Percentiles rank a stretch among this genome's conserved stretches.
These are phyloP conservation scores for Oenanthe melanoleuca DNA, from an alignment of 2,113 vertebrate species.

Conservation along the genomic window DNA sequence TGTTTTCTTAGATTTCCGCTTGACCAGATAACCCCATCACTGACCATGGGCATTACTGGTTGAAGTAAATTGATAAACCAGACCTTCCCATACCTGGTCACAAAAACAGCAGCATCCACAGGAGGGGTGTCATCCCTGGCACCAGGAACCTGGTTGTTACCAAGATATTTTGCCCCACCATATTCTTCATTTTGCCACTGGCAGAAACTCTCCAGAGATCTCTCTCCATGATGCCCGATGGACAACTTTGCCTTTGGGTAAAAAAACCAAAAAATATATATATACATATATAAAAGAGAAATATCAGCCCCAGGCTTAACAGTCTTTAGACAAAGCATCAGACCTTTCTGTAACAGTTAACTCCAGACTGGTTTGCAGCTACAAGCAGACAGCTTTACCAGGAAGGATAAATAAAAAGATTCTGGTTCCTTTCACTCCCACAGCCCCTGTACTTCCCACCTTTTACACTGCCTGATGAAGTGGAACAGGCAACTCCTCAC, in stretches of 20 bases:
- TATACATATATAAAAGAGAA: background rate
- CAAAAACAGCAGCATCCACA: constrained; percentile 91
- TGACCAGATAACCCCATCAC: background rate
- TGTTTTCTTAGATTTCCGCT: background rate
- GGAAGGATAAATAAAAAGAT: background rate
- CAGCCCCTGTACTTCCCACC: background rate
- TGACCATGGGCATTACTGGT: background rate
- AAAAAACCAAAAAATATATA: background rate
- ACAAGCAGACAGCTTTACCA: background rate
- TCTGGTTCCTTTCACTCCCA: background rate
- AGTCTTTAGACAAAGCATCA: background rate
- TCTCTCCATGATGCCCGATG: constrained; percentile 92
- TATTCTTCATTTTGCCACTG: constrained; percentile 96
- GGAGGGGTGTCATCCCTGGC: constrained; percentile 85
- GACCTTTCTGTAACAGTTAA: background rate
- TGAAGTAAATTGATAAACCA: background rate
- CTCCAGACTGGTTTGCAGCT: background rate
- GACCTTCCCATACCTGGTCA: constrained; percentile 85
- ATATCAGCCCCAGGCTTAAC: background rate
- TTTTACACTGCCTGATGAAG: background rate
- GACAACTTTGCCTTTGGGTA: constrained; percentile 82
- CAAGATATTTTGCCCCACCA: constrained; percentile 84
- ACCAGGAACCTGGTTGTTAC: constrained; percentile 90
- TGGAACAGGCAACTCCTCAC: background rate
- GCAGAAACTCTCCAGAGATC: constrained; percentile 95